phyloP scores from a whole-genome alignment of 1,140 invertebrate species.

The Magallana ariakensis region DNA sequence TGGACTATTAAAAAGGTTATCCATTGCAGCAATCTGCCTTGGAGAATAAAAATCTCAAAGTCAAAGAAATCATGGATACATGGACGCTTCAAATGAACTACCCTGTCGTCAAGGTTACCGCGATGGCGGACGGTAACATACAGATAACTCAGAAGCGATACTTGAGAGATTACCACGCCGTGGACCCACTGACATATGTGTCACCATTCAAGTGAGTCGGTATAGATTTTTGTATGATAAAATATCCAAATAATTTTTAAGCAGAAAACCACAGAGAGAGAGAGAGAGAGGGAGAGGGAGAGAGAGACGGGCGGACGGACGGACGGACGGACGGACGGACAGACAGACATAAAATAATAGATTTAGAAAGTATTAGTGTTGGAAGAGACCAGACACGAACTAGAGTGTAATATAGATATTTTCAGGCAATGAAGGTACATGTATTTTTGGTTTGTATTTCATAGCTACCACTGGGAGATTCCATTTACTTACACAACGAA shows the following conservation, averaged over 20 bases:
- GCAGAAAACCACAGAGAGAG: no score
- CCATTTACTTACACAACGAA: slow-evolving; percentile 62
- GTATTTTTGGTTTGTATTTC: not conserved
- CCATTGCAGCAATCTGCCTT: slow-evolving; percentile 55
- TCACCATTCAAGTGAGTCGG: slow-evolving; percentile 63
- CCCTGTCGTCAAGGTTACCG: slow-evolving; percentile 66
- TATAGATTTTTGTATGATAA: not conserved
- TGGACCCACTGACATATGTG: slow-evolving; percentile 63
- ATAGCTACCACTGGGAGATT: slow-evolving; percentile 64
- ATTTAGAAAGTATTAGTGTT: no score
- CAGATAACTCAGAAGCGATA: slow-evolving; percentile 63
- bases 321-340: no score
- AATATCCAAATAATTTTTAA: no score
- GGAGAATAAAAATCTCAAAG: slow-evolving; percentile 54
- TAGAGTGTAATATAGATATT: no score
- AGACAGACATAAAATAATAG: no score
- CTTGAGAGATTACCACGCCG: slow-evolving; percentile 56
- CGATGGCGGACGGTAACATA: slow-evolving; percentile 36
- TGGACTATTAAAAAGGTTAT: no score
- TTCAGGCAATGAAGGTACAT: no score
- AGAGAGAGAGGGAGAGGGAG: no score
- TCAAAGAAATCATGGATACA: slow-evolving; percentile 75
- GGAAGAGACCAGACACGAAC: no score
- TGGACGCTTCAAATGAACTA: slow-evolving; percentile 65
- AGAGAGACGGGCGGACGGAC: no score